Percentiles rank a stretch among this genome's conserved stretches.
Evolutionary conservation across 2,797 vertebrate genomes (phyloP).

Genomic region (Malacoctenus gilli): DNA sequence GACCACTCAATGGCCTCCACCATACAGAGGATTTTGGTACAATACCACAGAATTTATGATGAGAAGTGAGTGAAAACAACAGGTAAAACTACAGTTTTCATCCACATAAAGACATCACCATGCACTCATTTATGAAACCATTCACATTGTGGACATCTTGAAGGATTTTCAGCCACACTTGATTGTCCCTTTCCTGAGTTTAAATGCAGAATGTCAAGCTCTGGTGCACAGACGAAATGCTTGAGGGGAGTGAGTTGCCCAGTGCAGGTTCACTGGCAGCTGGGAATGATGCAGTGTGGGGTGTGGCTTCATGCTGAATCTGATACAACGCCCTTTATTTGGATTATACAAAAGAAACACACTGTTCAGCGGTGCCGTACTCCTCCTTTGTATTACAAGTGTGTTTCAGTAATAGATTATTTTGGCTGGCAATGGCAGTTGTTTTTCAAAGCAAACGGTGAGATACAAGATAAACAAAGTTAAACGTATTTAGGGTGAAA

Average conservation of each 20-base stretch:
- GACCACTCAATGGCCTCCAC: constrained; percentile 3
- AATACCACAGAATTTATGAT: constrained; percentile 21
- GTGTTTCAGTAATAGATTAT: constrained; percentile 46
- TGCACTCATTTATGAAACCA: constrained; percentile 70
- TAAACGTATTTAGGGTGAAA: constrained; percentile 56
- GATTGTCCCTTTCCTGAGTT: constrained; percentile 70
- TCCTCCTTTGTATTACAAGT: constrained; percentile 18
- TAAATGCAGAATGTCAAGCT: constrained; percentile 61
- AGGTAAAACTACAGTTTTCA: constrained; percentile 47
- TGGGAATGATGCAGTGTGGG: constrained; percentile 63
- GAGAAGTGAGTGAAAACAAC: constrained; percentile 30
- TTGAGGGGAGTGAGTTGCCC: constrained; percentile 34
- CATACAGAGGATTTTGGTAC: constrained; percentile 10
- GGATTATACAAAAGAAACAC: background rate
- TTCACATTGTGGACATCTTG: constrained; percentile 58
- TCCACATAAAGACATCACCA: too few species aligned
- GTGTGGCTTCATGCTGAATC: constrained; percentile 44
- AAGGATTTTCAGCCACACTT: constrained; percentile 62
- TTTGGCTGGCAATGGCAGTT: constrained; percentile 46
- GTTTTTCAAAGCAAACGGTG: constrained; percentile 53
- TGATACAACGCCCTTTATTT: constrained; percentile 6
- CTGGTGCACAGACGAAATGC: constrained; percentile 67
- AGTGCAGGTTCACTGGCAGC: constrained; percentile 63
- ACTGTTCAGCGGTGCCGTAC: constrained; percentile 12
- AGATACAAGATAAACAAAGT: constrained; percentile 72